Percentiles rank a stretch among this genome's conserved stretches.
Evolutionary conservation across 2,888 invertebrate genomes (phyloP).

Genomic region (Heliconius charithonia): DNA sequence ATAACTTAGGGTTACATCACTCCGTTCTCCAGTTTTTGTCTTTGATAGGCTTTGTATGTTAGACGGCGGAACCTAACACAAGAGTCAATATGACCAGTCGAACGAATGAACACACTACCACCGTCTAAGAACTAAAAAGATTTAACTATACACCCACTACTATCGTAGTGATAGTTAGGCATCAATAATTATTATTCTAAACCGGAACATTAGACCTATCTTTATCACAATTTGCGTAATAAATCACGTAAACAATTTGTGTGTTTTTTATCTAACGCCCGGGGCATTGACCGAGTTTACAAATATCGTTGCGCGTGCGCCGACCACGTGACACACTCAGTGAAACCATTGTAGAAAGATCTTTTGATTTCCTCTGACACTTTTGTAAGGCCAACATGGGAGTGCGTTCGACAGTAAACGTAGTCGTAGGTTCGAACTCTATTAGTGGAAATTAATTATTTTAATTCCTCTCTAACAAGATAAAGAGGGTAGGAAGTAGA

Average conservation of each 20-base stretch:
- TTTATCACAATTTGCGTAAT: constrained; percentile 70
- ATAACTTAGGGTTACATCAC: too few relatives aligned
- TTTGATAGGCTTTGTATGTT: too few relatives aligned
- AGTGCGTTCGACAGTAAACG: background rate
- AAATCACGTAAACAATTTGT: constrained; percentile 76
- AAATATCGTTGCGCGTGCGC: constrained; percentile 78
- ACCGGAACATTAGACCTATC: constrained; percentile 45
- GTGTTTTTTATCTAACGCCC: constrained; percentile 81
- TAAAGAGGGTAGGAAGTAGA: background rate
- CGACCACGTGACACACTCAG: constrained; percentile 80
- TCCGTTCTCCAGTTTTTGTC: too few relatives aligned
- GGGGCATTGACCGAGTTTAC: constrained; percentile 83
- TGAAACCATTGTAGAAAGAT: constrained; percentile 56
- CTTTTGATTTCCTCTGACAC: constrained; percentile 38
- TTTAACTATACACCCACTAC: background rate
- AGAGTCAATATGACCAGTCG: too few relatives aligned
- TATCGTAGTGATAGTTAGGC: background rate
- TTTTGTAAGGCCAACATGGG: constrained; percentile 20
- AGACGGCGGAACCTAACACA: too few relatives aligned
- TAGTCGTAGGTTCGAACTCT: background rate
- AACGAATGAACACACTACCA: background rate
- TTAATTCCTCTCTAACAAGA: background rate
- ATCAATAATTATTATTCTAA: constrained; percentile 6
- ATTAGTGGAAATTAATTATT: background rate
- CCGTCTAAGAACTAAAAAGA: background rate